Percentiles rank a stretch among this genome's conserved stretches.
Evolutionary conservation across 2,797 vertebrate species (phyloP).

Genomic region (Melanotaenia pygmaea): DNA sequence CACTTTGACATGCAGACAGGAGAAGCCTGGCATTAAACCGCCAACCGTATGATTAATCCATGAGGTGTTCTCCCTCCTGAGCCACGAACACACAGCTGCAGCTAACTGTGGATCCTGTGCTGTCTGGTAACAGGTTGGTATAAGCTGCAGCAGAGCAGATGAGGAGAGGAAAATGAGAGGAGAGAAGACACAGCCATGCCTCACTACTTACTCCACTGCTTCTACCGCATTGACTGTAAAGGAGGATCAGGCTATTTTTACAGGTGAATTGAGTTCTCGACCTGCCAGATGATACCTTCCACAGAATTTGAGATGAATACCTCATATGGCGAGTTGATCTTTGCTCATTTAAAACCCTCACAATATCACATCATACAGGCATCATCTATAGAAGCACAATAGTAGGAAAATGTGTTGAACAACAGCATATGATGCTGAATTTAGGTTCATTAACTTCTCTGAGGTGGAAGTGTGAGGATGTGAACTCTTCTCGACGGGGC

Average conservation of each 20-base stretch:
- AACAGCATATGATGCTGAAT: too few species aligned
- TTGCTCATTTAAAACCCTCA: constrained; percentile 4
- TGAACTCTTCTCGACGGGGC: too few species aligned
- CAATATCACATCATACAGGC: not conserved
- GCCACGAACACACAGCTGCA: not conserved
- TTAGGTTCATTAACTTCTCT: too few species aligned
- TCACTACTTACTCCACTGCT: not conserved
- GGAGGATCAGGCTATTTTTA: constrained; percentile 3
- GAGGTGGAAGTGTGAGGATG: too few species aligned
- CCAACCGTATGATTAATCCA: constrained; percentile 26
- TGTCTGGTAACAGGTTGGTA: not conserved
- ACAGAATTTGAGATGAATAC: constrained; percentile 1
- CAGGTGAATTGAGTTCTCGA: constrained; percentile 20
- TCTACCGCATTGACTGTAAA: not conserved
- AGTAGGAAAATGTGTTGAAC: too few species aligned
- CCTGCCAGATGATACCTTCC: constrained; percentile 22
- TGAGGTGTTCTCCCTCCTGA: not conserved
- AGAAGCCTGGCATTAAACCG: constrained; percentile 20
- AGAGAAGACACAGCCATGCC: constrained; percentile 9
- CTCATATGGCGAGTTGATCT: not conserved
- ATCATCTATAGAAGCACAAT: too few species aligned
- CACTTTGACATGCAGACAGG: constrained; percentile 7
- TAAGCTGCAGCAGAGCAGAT: not conserved
- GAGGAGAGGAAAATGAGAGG: constrained; percentile 12
- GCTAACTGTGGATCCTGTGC: not conserved